Percentiles rank a stretch among this genome's conserved stretches.
Conservation (phyloP, 2,888 invertebrate species). For the Tanypteryx hageni region DNA sequence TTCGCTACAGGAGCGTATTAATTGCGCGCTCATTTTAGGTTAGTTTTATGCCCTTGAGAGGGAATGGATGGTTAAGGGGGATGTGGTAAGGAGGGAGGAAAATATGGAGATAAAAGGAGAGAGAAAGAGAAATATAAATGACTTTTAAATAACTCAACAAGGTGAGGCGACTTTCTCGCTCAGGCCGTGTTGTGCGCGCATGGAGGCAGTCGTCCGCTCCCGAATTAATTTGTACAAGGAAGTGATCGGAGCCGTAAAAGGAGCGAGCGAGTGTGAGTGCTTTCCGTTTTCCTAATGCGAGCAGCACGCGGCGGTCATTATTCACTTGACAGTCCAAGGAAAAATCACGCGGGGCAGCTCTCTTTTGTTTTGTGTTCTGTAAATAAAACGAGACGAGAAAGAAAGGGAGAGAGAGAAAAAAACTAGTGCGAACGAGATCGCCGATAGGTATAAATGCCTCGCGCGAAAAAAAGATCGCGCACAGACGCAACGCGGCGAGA, state of each 20-base stretch:
- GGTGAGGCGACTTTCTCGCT: background rate
- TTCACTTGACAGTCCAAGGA: conserved; percentile 55
- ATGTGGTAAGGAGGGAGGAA: too few relatives aligned
- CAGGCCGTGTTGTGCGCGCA: background rate
- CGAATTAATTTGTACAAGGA: conserved; percentile 42
- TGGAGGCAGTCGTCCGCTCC: background rate
- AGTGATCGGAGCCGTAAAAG: conserved; percentile 49
- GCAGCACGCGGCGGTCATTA: conserved; percentile 47
- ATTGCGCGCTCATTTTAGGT: too few relatives aligned
- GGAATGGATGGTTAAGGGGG: too few relatives aligned
- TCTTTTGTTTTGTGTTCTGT: conserved; percentile 45
- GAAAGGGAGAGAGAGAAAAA: background rate
- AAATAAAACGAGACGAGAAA: background rate
- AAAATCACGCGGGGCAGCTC: conserved; percentile 23
- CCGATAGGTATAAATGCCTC: too few relatives aligned
- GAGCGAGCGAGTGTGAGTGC: conserved; percentile 33
- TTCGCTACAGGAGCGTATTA: too few relatives aligned
- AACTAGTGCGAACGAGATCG: background rate
- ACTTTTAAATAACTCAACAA: conserved; percentile 3
- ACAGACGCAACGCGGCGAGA: too few relatives aligned
- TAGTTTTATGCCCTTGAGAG: too few relatives aligned
- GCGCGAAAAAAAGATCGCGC: too few relatives aligned
- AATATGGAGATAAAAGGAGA: too few relatives aligned
- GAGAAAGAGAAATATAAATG: background rate
- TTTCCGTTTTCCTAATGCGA: conserved; percentile 59